These are phyloP conservation scores for Aradophagus sp. DNA, from an alignment of 1,140 invertebrate genomes.

Conservation along the genomic window DNA sequence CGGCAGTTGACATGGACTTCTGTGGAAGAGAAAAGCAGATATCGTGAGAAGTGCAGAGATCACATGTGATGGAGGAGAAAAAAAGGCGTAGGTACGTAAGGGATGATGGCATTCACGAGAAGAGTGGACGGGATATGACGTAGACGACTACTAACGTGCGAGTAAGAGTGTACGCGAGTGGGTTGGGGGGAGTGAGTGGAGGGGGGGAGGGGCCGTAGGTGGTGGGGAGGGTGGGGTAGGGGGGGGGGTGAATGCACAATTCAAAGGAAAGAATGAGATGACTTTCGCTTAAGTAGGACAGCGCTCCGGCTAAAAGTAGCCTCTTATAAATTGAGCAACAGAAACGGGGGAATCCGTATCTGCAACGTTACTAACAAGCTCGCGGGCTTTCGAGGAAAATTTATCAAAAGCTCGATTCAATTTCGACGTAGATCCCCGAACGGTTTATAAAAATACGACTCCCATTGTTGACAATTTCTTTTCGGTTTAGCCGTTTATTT, in stretches of 20 bases:
- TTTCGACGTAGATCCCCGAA: conserved; percentile 1
- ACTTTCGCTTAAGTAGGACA: conserved; percentile 48
- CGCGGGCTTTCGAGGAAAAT: conserved; percentile 1
- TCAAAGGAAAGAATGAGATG: conserved; percentile 45
- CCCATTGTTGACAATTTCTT: conserved; percentile 1
- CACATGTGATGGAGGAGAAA: no score
- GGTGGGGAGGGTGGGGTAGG: conserved; percentile 44
- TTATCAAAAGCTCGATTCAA: conserved; percentile 10
- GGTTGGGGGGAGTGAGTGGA: no score
- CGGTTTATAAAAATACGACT: conserved; percentile 9
- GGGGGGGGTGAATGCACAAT: conserved; percentile 38
- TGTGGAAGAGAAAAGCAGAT: no score
- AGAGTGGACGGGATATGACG: no score
- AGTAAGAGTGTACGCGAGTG: no score
- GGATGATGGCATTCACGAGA: no score
- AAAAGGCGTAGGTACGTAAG: no score
- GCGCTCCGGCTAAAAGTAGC: conserved; percentile 41
- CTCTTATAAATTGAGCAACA: conserved; percentile 45
- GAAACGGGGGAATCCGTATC: conserved; percentile 23
- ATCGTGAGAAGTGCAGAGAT: no score
- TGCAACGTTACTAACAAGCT: conserved; percentile 18
- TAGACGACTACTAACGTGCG: no score
- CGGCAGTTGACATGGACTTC: no score
- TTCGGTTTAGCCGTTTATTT: background rate
- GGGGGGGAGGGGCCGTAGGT: conserved; percentile 40